These are phyloP conservation scores for Hafferia zeledoni DNA, from an alignment of 2,797 vertebrate genomes.

Conservation along the genomic window DNA sequence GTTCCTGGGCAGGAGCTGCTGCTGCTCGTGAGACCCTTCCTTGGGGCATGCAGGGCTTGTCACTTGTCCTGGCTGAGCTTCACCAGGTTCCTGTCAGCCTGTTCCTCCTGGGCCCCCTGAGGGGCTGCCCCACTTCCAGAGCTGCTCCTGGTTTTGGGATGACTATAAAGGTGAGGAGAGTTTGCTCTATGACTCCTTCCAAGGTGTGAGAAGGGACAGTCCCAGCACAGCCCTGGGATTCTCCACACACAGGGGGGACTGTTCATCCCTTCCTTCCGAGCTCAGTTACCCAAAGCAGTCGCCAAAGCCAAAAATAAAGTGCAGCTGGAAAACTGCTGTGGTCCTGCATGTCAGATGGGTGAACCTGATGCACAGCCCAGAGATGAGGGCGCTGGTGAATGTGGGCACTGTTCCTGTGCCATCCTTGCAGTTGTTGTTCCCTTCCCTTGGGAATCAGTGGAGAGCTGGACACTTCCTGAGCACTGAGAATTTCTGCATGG, in stretches of 20 bases:
- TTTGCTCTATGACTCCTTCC: background rate
- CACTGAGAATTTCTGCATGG: background rate
- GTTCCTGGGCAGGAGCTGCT: background rate
- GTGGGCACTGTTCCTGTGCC: background rate
- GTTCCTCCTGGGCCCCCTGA: background rate
- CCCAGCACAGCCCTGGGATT: background rate
- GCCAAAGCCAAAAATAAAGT: background rate
- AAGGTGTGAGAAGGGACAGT: background rate
- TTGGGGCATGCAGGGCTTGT: background rate
- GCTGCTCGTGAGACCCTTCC: background rate
- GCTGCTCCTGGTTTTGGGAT: background rate
- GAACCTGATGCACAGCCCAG: background rate
- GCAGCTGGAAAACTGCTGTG: background rate
- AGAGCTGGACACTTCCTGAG: background rate
- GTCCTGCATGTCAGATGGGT: background rate
- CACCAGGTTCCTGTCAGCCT: background rate
- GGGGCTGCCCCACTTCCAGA: background rate
- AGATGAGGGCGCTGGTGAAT: background rate
- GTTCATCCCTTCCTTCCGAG: background rate
- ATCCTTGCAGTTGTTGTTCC: background rate
- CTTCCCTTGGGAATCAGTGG: background rate
- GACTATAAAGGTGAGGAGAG: background rate
- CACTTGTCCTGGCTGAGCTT: background rate
- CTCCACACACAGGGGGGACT: accelerated
- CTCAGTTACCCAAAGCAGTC: background rate